Base-by-base conservation (phyloP, 2,113 vertebrate genomes). In the Coptodon rendalli region DNA sequence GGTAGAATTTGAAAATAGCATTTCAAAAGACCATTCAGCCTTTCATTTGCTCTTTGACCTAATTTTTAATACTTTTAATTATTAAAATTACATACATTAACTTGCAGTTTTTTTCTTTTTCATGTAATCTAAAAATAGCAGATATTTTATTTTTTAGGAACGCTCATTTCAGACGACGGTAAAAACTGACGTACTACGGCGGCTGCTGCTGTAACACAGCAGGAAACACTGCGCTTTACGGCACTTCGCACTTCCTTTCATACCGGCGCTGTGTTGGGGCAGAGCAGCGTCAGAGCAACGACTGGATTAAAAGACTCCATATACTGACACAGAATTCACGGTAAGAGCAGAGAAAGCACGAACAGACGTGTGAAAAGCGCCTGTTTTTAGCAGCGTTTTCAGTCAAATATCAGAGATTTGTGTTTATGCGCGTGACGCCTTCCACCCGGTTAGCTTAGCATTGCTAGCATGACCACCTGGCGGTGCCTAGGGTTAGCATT, bases 241-340 rank as follows among this genome's bases (percentile, higher is more conserved):
- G 22, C 40, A 85, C 4, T 9, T 7, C 8, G 11, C 19, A 90
- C 93, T 95, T 96, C 95, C 95, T 95, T 87, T 95, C 82, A 17
- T 84, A 24, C 73, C 87, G 92, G 89, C 89, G 43, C 52, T 61
- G 31, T 4, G 50, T 86, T 50, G 3, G 8, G 27, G 14, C 2
- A 73, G 53, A 53, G 3, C 31, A 9, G 6, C 38, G 31, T 40
- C 9, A 10, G 56, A 17, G 9, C 12, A 76, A 29, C 40, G 63
- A 54, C 6, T 34, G 24, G n/a, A 48, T 22, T 57, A 61, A 93
- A 89, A 43, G 2, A 3, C 9, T 24, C 2, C 9, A 40, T 3
- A 17, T 10, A 13, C 38, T 9, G 81, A 68, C 50, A n/a, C 63
- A 17, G 29, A 14, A 0, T 5, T 9, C 2, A 82, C 89, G 91